phyloP scores from a whole-genome alignment of 2,113 vertebrate species.

The Chaetops frenatus region DNA sequence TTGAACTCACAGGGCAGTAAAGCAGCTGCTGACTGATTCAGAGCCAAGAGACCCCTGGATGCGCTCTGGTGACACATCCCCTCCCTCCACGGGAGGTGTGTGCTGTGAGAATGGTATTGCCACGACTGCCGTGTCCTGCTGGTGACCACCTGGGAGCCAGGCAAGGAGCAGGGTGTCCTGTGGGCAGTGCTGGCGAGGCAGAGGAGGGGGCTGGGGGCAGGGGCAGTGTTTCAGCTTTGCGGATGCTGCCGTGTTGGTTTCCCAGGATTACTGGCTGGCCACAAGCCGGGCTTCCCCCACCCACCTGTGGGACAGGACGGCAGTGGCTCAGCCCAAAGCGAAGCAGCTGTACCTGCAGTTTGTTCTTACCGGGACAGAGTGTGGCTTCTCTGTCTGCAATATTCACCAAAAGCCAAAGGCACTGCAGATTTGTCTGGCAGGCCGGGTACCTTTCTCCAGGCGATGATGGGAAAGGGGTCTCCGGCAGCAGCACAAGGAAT shows the following conservation, averaged over 20 bases:
- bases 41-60: neutral
- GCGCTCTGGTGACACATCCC: neutral
- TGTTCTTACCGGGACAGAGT: constrained; percentile 69
- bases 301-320: constrained; percentile 60
- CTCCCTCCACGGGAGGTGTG: neutral
- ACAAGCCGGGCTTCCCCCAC: constrained; percentile 51
- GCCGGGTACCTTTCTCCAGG: constrained; percentile 93
- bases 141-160: neutral
- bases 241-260: neutral
- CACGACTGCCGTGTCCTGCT: neutral
- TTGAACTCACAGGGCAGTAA: neutral
- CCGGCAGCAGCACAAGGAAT: constrained; percentile 97
- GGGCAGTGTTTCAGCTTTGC: constrained; percentile 10
- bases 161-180: neutral
- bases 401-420: constrained; percentile 72
- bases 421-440: constrained; percentile 71
- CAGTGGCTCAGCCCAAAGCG: constrained; percentile 64
- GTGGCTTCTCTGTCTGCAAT: constrained; percentile 68
- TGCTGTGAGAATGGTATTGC: rapidly evolving
- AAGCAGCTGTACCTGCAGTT: constrained; percentile 67
- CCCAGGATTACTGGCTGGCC: neutral
- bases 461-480: constrained; percentile 95
- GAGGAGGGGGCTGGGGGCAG: neutral
- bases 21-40: neutral
- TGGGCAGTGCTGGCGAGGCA: neutral